Percentiles rank a stretch among this genome's conserved stretches.
phyloP scores from a whole-genome alignment of 2,888 invertebrate species.

The Sinhomidia bicolor region DNA sequence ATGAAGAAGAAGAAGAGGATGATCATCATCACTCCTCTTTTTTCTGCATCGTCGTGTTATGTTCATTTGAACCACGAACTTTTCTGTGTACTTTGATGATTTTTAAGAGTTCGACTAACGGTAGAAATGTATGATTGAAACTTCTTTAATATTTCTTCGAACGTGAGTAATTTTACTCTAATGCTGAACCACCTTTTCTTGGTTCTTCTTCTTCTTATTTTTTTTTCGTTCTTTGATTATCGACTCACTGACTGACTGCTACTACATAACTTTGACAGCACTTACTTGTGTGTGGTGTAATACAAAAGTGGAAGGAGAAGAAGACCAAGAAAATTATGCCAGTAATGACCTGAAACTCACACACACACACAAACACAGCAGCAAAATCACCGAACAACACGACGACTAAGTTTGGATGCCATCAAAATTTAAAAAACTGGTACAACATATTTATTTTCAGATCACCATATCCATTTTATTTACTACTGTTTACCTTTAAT shows the following conservation, averaged over 20 bases:
- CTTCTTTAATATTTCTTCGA: conserved; percentile 62
- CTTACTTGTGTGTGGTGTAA: neutral
- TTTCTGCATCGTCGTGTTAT: conserved; percentile 1
- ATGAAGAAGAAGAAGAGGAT: too few relatives aligned
- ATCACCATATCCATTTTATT: neutral
- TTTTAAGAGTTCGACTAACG: conserved; percentile 59
- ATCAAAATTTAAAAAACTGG: conserved; percentile 4
- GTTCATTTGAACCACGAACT: conserved; percentile 47
- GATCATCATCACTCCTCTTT: neutral
- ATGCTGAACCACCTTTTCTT: conserved; percentile 28
- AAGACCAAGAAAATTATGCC: neutral
- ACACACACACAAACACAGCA: too few relatives aligned
- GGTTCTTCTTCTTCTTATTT: too few relatives aligned
- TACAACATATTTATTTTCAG: conserved; percentile 1
- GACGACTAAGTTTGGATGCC: too few relatives aligned
- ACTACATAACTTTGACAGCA: neutral
- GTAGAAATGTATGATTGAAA: conserved; percentile 62
- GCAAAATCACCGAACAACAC: too few relatives aligned
- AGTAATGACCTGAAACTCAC: neutral
- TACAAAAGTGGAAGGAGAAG: too few relatives aligned
- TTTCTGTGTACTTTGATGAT: conserved; percentile 24
- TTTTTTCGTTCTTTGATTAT: conserved; percentile 35
- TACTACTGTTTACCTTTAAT: neutral
- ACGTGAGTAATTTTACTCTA: conserved; percentile 67
- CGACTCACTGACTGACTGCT: neutral